Evolutionary conservation across 2,888 invertebrate genomes (phyloP), one percentile per base, ranked within the genome.

Genomic region (Euphydryas editha): DNA sequence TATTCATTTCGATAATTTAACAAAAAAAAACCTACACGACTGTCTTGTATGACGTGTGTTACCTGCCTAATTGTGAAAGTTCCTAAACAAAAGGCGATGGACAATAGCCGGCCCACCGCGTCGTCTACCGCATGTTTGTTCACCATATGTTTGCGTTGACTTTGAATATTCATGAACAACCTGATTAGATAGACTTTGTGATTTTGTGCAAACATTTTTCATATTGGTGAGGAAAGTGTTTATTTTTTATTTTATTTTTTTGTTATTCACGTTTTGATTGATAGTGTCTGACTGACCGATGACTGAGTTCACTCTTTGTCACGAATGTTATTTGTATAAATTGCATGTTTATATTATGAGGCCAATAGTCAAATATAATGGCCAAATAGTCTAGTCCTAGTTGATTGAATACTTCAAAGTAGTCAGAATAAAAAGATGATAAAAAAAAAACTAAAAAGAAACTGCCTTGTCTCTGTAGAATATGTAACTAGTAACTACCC

Each of bases 61-160:
- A 57, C 36, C 36, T 56, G 56, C 51, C 62, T 90, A 90, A 89
- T 89, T 90, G 87, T 84, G 90, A 90, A 90, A 90, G 90, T 83
- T 73, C 80, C 78, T 83, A 86, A 88, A 90, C 88, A 87, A 86
- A 86, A 84, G 84, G 42, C 57, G 54, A 46, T 62, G 64, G 72
- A 72, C 72, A 72, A 72, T 72, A 37, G 72, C 18, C 49, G 55
- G 56, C 62, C 72, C 69, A 71, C 72, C 69, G 64, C 51, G 69
- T 62, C 51, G 56, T 66, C 56, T 36, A 67, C 51, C 54, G 17
- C 66, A 68, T 72, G 68, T 74, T 72, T 73, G 54, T 44, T 61
- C 55, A 62, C 49, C 65, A 54, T 42, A 20, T 59, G 59, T 65
- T 65, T 66, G 57, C 54, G 17, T 36, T 51, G 42, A 56, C 30